Base-by-base conservation (phyloP, 1,140 invertebrate genomes). In the Gonioctena quinquepunctata region DNA sequence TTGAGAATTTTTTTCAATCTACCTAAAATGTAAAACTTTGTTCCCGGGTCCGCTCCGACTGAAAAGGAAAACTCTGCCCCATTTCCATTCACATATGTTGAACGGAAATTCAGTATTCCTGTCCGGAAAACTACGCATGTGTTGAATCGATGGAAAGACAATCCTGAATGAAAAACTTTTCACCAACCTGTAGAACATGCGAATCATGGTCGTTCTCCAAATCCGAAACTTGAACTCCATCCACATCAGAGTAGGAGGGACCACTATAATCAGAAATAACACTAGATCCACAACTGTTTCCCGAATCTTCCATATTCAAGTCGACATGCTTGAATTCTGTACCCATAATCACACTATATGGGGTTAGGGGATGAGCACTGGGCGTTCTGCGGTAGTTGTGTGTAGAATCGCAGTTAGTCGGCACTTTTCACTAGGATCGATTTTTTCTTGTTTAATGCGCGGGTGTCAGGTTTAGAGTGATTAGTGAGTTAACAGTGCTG, bases 211-310 rank as follows among this genome's bases (percentile, higher is more conserved):
- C 78, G 16, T 70, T 77, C 56, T 82, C 81, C n/a, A 82, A 66
- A 71, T 82, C 81, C 21, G 81, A 82, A 11, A 82, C 77, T 56
- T 81, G 80, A 50, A 82, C 75, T 59, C 76, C 77, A 64, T 80
- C 80, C 16, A 70, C 73, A 52, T 80, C 77, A 28, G 78, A 75
- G 64, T 79, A 77, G 8, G 77, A 79, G 21, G 76, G 77, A 13
- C 80, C 80, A 65, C 80, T 80, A 50, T 76, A 78, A 68, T 82
- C 81, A 28, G 81, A 82, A 28, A 82, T 76, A 42, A 82, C 79
- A 72, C 79, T 81, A 64, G 79, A 80, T 49, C 81, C 81, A 70
- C 81, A 82, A 76, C 81, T 82, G 71, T 82, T 81, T 28, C 81
- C 81, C 7, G 81, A 82, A 77, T 82, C 81, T 61, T 82, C 81